Percentiles rank a stretch among this genome's conserved stretches.
These are phyloP conservation scores for Corythaixoides concolor DNA, from an alignment of 2,113 vertebrate genomes.

Conservation along the genomic window DNA sequence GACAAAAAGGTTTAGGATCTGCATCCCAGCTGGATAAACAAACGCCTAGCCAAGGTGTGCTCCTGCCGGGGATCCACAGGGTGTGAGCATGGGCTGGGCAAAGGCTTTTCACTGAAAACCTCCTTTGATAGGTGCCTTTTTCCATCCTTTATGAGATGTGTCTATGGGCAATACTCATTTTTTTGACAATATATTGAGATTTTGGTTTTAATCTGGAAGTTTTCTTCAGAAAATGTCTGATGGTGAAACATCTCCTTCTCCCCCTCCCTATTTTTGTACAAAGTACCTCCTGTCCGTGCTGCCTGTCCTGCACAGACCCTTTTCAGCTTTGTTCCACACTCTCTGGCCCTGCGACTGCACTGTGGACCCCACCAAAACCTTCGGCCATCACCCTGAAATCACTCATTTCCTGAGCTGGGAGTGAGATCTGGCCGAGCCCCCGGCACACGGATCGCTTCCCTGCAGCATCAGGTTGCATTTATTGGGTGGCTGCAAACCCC, in stretches of 20 bases:
- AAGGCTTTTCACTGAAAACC: background rate
- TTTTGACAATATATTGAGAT: background rate
- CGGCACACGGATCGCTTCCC: background rate
- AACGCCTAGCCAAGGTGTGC: background rate
- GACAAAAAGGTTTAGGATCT: background rate
- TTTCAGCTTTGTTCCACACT: background rate
- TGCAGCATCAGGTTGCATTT: background rate
- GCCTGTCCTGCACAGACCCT: background rate
- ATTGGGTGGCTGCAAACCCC: background rate
- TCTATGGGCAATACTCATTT: background rate
- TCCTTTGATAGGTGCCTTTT: background rate
- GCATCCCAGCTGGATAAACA: background rate
- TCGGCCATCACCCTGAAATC: background rate
- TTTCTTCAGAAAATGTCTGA: background rate
- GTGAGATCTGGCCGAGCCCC: background rate
- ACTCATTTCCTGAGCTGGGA: background rate
- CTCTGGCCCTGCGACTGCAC: background rate
- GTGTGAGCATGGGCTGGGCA: background rate
- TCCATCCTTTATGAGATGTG: background rate
- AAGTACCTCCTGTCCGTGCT: background rate
- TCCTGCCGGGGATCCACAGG: rapidly evolving
- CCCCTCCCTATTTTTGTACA: background rate
- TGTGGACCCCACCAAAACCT: background rate
- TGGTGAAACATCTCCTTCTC: background rate
- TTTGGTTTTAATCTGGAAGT: background rate